Evolutionary conservation across 1,140 invertebrate species (phyloP).

Genomic region (Camponotus floridanus): DNA sequence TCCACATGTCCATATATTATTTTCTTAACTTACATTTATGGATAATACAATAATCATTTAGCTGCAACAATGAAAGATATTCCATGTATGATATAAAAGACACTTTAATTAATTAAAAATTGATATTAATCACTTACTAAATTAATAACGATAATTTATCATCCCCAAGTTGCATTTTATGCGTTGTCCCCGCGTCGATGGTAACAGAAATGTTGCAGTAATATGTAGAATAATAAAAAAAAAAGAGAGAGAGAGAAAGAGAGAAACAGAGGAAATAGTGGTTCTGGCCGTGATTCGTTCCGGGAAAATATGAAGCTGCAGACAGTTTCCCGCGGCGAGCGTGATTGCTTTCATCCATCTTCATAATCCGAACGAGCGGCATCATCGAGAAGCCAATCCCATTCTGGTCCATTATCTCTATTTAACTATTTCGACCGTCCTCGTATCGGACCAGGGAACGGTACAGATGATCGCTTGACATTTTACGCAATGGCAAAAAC

Average conservation of each 20-base stretch:
- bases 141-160: background rate
- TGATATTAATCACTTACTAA: background rate
- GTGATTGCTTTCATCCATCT: slow-evolving; percentile 62
- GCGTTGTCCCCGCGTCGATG: background rate
- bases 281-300: slow-evolving; percentile 25
- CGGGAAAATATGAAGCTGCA: slow-evolving; percentile 20
- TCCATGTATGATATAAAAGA: too few relatives aligned
- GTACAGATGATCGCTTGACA: slow-evolving; percentile 27
- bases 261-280: too few relatives aligned
- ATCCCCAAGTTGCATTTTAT: background rate
- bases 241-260: background rate
- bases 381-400: slow-evolving; percentile 57
- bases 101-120: too few relatives aligned
- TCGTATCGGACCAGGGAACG: background rate
- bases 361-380: slow-evolving; percentile 55
- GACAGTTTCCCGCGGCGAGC: slow-evolving; percentile 21
- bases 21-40: background rate
- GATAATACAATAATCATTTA: background rate
- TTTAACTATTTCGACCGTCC: slow-evolving; percentile 61
- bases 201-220: background rate
- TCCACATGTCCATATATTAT: background rate
- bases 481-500: slow-evolving; percentile 40
- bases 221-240: slow-evolving; percentile 22
- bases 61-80: background rate
- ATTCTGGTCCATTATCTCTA: slow-evolving; percentile 64